Conservation (phyloP, 2,797 vertebrate species). For the Tenualosa thibaudeaui region DNA sequence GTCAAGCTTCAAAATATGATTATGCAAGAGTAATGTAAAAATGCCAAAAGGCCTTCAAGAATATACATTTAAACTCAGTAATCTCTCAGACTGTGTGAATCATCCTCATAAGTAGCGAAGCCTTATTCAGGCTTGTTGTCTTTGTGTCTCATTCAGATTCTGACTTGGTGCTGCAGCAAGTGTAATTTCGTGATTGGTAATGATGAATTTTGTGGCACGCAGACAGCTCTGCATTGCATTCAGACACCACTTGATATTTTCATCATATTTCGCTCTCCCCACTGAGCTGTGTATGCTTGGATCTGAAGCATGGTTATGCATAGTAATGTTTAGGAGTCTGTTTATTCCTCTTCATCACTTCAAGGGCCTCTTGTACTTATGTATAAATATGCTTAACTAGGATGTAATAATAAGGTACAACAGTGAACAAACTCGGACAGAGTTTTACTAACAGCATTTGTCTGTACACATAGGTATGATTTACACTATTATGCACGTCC, state of each 20-base stretch:
- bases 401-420: background rate
- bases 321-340: background rate
- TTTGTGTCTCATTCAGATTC: slow-evolving; percentile 9
- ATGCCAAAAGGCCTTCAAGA: background rate
- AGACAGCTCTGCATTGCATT: background rate
- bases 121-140: background rate
- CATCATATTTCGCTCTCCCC: slow-evolving; percentile 10
- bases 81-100: background rate
- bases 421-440: background rate
- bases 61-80: background rate
- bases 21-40: background rate
- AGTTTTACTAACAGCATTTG: background rate
- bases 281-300: background rate
- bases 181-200: slow-evolving; percentile 20
- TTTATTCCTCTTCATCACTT: background rate
- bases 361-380: background rate
- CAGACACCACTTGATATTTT: slow-evolving; percentile 21
- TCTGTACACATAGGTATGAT: background rate
- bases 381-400: background rate
- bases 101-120: background rate
- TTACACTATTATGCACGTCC: background rate
- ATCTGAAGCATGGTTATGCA: background rate
- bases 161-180: background rate
- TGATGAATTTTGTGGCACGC: slow-evolving; percentile 18
- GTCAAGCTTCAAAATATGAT: no score